Conservation (phyloP, 2,797 vertebrate genomes). For the Hypotaenidia okinawae region DNA sequence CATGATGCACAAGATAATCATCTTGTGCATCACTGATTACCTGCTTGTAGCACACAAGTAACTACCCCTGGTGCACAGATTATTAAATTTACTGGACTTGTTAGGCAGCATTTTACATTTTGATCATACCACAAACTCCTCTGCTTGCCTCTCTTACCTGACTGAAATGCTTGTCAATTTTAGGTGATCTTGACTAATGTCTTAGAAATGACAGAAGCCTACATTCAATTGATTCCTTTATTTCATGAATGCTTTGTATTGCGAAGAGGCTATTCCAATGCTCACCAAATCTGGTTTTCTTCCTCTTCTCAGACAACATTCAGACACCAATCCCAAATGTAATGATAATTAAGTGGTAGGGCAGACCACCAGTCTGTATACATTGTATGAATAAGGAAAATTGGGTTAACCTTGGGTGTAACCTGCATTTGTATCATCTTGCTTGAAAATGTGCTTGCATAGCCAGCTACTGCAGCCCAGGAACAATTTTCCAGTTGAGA, state of each 20-base stretch:
- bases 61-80: too few relatives aligned
- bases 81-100: not conserved
- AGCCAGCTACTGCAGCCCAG: not conserved
- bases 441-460: not conserved
- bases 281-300: not conserved
- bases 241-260: not conserved
- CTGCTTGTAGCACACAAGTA: not conserved
- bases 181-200: not conserved
- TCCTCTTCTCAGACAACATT: not conserved
- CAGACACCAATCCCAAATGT: not conserved
- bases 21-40: not conserved
- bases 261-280: not conserved
- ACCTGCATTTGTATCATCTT: not conserved
- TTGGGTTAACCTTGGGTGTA: not conserved
- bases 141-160: not conserved
- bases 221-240: not conserved
- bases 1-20: not conserved
- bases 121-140: not conserved
- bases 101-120: not conserved
- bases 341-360: not conserved
- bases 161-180: not conserved
- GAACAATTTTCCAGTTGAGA: not conserved
- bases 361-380: not conserved
- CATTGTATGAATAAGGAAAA: fast-evolving
- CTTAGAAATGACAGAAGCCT: not conserved